Evolutionary conservation across 2,888 invertebrate species (phyloP), one percentile per base, ranked within the genome.

Genomic region (Ichneumoninae sp.): DNA sequence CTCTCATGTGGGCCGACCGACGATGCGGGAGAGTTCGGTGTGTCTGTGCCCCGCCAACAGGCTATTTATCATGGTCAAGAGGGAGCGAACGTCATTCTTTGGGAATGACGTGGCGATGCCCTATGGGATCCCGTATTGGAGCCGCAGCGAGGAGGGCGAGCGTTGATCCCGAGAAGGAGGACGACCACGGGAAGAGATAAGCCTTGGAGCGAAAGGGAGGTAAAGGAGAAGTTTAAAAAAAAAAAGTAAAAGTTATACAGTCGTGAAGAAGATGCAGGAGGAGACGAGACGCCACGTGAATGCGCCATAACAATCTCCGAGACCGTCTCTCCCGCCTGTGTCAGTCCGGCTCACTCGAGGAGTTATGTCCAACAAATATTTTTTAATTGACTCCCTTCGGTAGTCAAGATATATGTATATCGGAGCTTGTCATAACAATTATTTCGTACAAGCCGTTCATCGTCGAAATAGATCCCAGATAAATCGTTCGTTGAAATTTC

Each of bases 41-140:
- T 72, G 66, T 82, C 79, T 60, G 72, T 62, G 69, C 47, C 44
- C 47, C 52, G 81, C 83, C 86, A 80, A 82, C 76, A 70, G 71
- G 71, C 76, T 72, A 86, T 86, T 76, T 77, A 84, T 82, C 75
- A 62, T 72, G 54, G 80, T 60, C 54, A 66, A 66, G 44, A 52
- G 44, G 36, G 75, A 75, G 81, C 50, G 54, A 68, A 78, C 80
- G 83, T 87, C 86, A 86, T 87, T 82, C 84, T 82, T 80, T 26
- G 81, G 57, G 83, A 88, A 86, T 86, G 86, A 88, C 85, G 85
- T 79, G 87, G 77, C 84, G 75, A 36, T 75, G 66, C 52, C 71
- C 62, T 54, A 82, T 79, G 70, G 78, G 83, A 68, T 74, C 65
- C 75, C 69, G 57, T 71, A 75, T 70, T 74, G 71, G 74, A 66